Evolutionary conservation across 2,797 vertebrate species (phyloP).

Genomic region (Sebastes taczanowskii): DNA sequence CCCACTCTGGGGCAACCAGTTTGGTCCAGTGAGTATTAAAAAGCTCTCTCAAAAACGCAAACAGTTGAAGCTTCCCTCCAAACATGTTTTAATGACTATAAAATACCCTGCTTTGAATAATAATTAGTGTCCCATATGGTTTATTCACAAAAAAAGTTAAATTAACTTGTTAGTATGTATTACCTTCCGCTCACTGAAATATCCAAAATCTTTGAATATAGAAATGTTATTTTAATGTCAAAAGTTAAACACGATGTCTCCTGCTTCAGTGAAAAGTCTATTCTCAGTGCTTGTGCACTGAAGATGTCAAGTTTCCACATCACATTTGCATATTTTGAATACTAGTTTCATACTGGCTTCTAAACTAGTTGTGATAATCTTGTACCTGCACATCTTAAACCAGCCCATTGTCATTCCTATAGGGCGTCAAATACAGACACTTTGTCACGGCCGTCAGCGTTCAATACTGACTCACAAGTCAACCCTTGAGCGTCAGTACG

Average conservation of each 20-base stretch:
- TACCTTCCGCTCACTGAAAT: background rate
- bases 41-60: background rate
- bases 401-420: no score
- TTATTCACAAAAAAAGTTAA: background rate
- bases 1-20: background rate
- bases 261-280: background rate
- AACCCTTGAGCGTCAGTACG: no score
- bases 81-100: background rate
- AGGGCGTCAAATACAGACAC: no score
- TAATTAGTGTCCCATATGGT: background rate
- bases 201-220: background rate
- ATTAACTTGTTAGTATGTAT: background rate
- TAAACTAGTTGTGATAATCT: background rate
- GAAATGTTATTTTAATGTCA: background rate
- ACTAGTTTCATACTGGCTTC: background rate
- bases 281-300: background rate
- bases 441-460: no score
- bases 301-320: no score
- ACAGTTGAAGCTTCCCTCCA: background rate
- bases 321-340: background rate
- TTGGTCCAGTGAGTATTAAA: background rate
- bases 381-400: background rate
- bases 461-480: no score
- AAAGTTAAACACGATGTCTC: background rate
- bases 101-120: background rate